These are phyloP conservation scores for Apteryx owenii DNA, from an alignment of 2,113 vertebrate species.

Conservation along the genomic window DNA sequence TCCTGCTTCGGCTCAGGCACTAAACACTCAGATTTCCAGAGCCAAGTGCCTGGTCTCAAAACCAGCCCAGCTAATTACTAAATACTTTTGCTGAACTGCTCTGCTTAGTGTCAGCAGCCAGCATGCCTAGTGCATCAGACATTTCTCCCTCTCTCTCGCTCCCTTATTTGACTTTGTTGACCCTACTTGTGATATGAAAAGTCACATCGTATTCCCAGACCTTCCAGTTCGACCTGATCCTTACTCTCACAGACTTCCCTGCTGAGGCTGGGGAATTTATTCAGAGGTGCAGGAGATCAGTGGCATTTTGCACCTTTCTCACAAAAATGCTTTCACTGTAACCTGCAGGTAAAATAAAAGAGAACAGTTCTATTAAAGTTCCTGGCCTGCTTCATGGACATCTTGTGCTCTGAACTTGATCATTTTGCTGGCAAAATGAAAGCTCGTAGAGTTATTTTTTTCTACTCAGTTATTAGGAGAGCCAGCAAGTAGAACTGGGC, in stretches of 20 bases:
- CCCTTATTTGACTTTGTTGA: conserved; percentile 48
- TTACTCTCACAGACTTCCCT: not conserved
- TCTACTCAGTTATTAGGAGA: not conserved
- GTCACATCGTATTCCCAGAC: not conserved
- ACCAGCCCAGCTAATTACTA: not conserved
- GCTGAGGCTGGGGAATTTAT: not conserved
- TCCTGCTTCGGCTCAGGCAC: not conserved
- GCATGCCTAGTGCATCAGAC: not conserved
- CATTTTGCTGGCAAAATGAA: not conserved
- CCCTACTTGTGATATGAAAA: not conserved
- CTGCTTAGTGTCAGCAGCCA: conserved; percentile 29
- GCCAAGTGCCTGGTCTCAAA: not conserved
- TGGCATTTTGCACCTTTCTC: not conserved
- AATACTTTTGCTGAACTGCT: not conserved
- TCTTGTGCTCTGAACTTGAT: not conserved
- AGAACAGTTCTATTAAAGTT: not conserved
- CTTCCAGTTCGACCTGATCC: not conserved
- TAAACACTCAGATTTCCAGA: not conserved
- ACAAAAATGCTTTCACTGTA: not conserved
- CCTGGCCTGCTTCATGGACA: not conserved
- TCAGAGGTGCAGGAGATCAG: not conserved
- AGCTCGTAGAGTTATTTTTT: not conserved
- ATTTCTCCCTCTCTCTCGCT: not conserved
- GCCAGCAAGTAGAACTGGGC: not conserved
- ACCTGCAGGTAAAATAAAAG: not conserved